Conservation (phyloP, 2,888 invertebrate genomes). For the Sinohyriopsis cumingii region DNA sequence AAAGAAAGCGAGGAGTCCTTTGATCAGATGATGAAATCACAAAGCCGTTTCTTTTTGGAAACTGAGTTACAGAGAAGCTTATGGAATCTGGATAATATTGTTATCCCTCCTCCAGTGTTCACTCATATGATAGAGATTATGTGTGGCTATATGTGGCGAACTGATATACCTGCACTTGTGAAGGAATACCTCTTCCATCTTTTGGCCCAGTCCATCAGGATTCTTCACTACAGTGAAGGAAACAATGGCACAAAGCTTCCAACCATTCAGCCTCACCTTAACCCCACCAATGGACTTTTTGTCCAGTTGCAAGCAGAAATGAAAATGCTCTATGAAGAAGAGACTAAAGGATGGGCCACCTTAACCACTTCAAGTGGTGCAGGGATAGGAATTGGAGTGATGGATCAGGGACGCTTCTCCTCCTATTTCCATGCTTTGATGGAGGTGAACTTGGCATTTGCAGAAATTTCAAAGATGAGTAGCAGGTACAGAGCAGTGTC, state of each 20-base stretch:
- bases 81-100: conserved; percentile 63
- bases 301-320: conserved; percentile 65
- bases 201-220: conserved; percentile 65
- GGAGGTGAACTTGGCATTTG: conserved; percentile 66
- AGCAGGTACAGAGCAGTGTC: conserved; percentile 1
- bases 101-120: conserved; percentile 63
- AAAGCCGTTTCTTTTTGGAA: conserved; percentile 14
- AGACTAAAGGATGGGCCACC: conserved; percentile 62
- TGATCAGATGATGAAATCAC: conserved; percentile 3
- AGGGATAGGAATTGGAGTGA: conserved; percentile 60
- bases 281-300: conserved; percentile 55
- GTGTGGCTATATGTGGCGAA: conserved; percentile 65
- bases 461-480: conserved; percentile 51
- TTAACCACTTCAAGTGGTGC: conserved; percentile 54
- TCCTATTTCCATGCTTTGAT: conserved; percentile 68
- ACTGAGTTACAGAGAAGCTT: conserved; percentile 50
- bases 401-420: conserved; percentile 66
- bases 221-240: conserved; percentile 62
- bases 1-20: conserved; percentile 26
- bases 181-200: conserved; percentile 69
- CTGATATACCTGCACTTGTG: conserved; percentile 65
- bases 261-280: conserved; percentile 50
- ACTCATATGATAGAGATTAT: conserved; percentile 64
- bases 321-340: conserved; percentile 64
- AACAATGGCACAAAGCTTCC: conserved; percentile 43